Evolutionary conservation across 1,140 invertebrate genomes (phyloP), one percentile per base, ranked within the genome.

Genomic region (Psilanteris sp.): DNA sequence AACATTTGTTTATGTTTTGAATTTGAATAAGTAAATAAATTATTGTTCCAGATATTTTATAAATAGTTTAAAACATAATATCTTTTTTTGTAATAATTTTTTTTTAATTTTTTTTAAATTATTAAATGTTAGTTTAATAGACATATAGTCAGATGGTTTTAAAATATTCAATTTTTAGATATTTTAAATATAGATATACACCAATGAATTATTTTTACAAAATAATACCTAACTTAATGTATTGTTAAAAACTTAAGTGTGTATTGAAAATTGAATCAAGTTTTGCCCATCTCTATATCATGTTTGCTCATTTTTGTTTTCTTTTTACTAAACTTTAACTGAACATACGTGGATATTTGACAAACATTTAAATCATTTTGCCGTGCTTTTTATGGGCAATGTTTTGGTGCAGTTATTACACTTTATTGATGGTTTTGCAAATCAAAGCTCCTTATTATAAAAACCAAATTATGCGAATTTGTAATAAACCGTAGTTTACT

Each of bases 371-470:
- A 70, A 71, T 54, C 34, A 70, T 66, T 68, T 62, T 67, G 31
- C 26, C 48, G 62, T 70, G 73, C 73, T 77, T 73, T 71, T 61
- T 34, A 70, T 77, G 73, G 54, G 37, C 54, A 71, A 36, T 61
- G 61, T 67, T 77, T 62, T 41, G 67, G 66, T 77, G 57, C 66
- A 61, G 11, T 52, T 34, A 27, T 54, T 67, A 77, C 54, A 71
- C 67, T 39, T 27, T 41, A 55, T 44, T 52, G 8, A 70, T 59
- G 66, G 27, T 70, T 64, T 57, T 50, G 20, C 26, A 54, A 67
- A 50, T 37, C 43, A 64, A 41, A 14, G 29, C 50, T 54, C 41
- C 24, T 41, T 62, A 22, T 67, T 75, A 37, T n/a, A n/a, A 62
- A 57, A 41, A 46, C 31, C 39, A 57, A 11, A 66, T 71, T 39